These are phyloP conservation scores for Bradysia coprophila DNA, from an alignment of 1,140 invertebrate genomes.

Conservation along the genomic window DNA sequence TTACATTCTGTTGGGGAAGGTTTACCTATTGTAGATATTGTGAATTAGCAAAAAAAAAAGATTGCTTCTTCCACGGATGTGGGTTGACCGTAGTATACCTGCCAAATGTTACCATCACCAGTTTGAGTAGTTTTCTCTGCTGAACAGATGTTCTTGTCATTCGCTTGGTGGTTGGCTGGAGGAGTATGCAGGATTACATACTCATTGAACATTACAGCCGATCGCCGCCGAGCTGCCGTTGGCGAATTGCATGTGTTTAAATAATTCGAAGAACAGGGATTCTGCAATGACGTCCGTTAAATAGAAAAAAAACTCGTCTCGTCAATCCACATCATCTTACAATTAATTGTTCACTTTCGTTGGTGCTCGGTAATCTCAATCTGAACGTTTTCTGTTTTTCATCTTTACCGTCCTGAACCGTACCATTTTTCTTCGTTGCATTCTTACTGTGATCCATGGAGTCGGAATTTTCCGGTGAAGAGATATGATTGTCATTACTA, in stretches of 20 bases:
- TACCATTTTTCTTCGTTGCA: conserved; percentile 17
- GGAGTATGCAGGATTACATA: conserved; percentile 53
- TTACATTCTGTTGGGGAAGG: conserved; percentile 16
- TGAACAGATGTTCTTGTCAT: conserved; percentile 45
- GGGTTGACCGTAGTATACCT: conserved; percentile 14
- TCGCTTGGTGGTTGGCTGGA: conserved; percentile 18
- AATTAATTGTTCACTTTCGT: conserved; percentile 21
- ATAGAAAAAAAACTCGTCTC: too few species aligned
- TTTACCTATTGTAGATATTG: conserved; percentile 13
- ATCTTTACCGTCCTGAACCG: conserved; percentile 7
- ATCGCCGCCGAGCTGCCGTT: conserved; percentile 42
- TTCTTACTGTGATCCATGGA: conserved; percentile 3
- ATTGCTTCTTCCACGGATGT: conserved; percentile 14
- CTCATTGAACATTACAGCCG: conserved; percentile 76
- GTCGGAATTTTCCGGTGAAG: conserved; percentile 4
- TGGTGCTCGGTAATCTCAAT: conserved; percentile 18
- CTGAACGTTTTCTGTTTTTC: conserved; percentile 16
- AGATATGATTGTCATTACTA: conserved; percentile 6
- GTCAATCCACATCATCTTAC: too few species aligned
- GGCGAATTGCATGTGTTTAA: conserved; percentile 38
- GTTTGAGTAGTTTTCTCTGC: conserved; percentile 80
- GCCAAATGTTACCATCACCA: conserved; percentile 50
- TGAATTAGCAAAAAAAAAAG: neutral
- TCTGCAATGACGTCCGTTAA: too few species aligned
- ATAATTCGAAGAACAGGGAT: conserved; percentile 22